Evolutionary conservation across 2,797 vertebrate genomes (phyloP).

Genomic region (Channa striata): DNA sequence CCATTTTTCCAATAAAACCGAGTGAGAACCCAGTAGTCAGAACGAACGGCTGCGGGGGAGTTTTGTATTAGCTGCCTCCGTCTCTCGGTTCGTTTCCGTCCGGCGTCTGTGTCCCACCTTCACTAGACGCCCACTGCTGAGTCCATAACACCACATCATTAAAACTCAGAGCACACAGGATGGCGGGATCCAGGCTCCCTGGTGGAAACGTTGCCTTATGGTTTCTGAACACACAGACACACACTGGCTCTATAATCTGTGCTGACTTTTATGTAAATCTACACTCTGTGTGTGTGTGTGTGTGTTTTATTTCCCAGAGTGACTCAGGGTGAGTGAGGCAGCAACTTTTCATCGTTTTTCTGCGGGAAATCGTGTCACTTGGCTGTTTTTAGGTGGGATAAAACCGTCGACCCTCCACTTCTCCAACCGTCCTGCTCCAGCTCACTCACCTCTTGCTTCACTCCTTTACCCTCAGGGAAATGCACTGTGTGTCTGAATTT

Average conservation of each 20-base stretch:
- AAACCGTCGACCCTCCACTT: slow-evolving; percentile 11
- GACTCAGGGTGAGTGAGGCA: slow-evolving; percentile 9
- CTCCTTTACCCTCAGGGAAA: neutral
- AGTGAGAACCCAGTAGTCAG: neutral
- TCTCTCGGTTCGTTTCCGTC: neutral
- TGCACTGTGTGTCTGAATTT: neutral
- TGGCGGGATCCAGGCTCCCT: slow-evolving; percentile 3
- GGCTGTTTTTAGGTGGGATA: slow-evolving; percentile 3
- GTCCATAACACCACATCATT: slow-evolving; percentile 11
- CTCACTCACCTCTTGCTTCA: neutral
- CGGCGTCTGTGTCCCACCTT: slow-evolving; percentile 4
- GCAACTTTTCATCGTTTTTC: slow-evolving; percentile 31
- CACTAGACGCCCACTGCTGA: neutral
- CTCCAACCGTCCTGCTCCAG: neutral
- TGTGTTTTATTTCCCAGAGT: slow-evolving; percentile 22
- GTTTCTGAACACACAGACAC: slow-evolving; percentile 3
- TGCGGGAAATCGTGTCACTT: slow-evolving; percentile 15
- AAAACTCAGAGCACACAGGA: slow-evolving; percentile 10
- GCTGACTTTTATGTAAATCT: neutral
- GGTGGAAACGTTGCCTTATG: neutral
- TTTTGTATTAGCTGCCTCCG: neutral
- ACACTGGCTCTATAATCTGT: neutral
- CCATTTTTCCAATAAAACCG: neutral
- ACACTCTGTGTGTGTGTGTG: neutral
- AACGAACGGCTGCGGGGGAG: neutral